A percentile compares a stretch with the other conserved stretches of the same genome.
Conservation (phyloP, 2,888 invertebrate species). For the Lasioglossum marginatum region DNA sequence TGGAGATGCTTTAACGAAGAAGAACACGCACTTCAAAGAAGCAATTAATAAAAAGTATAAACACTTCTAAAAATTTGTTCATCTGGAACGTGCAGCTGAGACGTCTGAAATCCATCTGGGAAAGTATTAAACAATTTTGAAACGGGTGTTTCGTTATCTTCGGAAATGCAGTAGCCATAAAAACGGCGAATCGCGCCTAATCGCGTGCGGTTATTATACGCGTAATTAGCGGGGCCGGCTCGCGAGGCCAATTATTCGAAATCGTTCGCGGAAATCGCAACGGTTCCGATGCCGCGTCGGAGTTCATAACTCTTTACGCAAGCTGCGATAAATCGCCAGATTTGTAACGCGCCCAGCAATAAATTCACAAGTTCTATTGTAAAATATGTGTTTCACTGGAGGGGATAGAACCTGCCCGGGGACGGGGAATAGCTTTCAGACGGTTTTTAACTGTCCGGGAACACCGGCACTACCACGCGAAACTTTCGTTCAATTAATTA, state of each 20-base stretch:
- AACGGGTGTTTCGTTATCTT: not conserved
- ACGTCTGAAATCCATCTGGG: not conserved
- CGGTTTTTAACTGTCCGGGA: slow-evolving; percentile 42
- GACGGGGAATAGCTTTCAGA: slow-evolving; percentile 40
- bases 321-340: slow-evolving; percentile 37
- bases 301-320: slow-evolving; percentile 49
- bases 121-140: not conserved
- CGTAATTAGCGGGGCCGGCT: slow-evolving; percentile 53
- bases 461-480: slow-evolving; percentile 5
- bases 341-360: slow-evolving; percentile 23
- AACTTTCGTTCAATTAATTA: slow-evolving; percentile 61
- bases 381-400: slow-evolving; percentile 39
- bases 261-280: slow-evolving; percentile 21
- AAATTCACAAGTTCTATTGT: slow-evolving; percentile 53
- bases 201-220: slow-evolving; percentile 39
- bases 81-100: not conserved
- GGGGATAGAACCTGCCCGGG: not conserved
- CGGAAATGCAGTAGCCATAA: slow-evolving; percentile 18
- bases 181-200: slow-evolving; percentile 16
- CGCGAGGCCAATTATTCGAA: slow-evolving; percentile 37
- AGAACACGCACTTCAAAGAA: too few species aligned
- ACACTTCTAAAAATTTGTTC: too few species aligned
- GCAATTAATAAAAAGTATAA: too few species aligned
- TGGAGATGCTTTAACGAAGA: too few species aligned
- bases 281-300: not conserved